Evolutionary conservation across 2,113 vertebrate genomes (phyloP), one percentile per base, ranked within the genome.

Genomic region (Phyllopteryx taeniolatus): DNA sequence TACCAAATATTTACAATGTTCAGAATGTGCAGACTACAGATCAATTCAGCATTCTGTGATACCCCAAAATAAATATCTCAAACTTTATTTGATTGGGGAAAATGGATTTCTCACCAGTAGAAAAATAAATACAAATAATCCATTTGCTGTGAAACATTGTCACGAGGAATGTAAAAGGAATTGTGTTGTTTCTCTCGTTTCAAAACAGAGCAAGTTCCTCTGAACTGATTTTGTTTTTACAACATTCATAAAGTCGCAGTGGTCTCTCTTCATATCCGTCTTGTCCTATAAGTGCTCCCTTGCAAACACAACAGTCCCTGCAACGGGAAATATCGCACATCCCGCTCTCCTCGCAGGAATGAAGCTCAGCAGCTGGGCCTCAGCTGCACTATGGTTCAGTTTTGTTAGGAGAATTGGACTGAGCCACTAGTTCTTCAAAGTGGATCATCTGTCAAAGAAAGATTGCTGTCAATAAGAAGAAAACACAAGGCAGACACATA

Each of bases 31-130:
- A 95, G 94, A 96, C 94, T 93, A 93, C 94, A 91, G 92, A 95
- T 97, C 93, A 93, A 93, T 94, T 92, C 79, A 95, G 94, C 94
- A 95, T 95, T 94, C 91, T 94, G 94, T 92, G 90, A 93, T 92
- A 94, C 93, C 93, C 95, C 94, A 95, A 97, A 99, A 99, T 99
- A 98, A 99, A 99, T 98, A 98, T 76, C 91, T 92, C 93, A 39
- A 39, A 39, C 35, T 39, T 94, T 92, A 93, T 89, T 85, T 74
- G 76, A 83, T 73, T 79, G 80, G 84, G 61, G 68, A 81, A 91
- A 88, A 90, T 83, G 76, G 59, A 88, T 76, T 81, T 79, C 22
- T 39, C 75, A 85, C 74, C 74, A 85, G 73, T 91, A 90, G 78
- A 91, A 92, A 92, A 90, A 91, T 90, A 93, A 93, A 89, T 84